Evolutionary conservation across 2,113 vertebrate genomes (phyloP).

Genomic region (Pheucticus melanocephalus): DNA sequence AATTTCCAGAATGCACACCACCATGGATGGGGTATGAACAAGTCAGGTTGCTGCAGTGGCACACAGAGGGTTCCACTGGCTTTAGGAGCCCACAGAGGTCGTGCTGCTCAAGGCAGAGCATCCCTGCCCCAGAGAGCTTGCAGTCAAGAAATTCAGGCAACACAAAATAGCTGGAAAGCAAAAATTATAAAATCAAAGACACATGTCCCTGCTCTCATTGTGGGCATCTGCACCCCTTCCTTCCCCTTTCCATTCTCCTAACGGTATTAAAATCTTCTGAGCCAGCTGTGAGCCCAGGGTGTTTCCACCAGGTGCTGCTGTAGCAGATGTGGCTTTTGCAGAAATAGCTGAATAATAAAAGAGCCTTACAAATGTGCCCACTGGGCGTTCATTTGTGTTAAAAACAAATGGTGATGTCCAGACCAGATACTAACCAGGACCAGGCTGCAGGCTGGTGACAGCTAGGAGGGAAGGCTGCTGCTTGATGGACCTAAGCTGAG

Average conservation of each 20-base stretch:
- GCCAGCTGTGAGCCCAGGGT: neutral
- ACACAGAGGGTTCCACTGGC: neutral
- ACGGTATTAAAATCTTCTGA: neutral
- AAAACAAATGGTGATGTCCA: neutral
- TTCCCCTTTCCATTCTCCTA: neutral
- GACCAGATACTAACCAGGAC: neutral
- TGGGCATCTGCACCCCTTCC: neutral
- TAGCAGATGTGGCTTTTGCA: neutral
- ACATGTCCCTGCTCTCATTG: accelerated
- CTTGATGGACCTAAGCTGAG: neutral
- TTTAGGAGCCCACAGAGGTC: neutral
- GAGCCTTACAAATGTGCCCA: neutral
- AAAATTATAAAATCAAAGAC: neutral
- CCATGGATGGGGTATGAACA: neutral
- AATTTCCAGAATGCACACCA: neutral
- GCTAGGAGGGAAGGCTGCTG: neutral
- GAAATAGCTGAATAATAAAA: neutral
- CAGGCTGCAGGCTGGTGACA: neutral
- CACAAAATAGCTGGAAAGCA: neutral
- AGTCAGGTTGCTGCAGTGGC: neutral
- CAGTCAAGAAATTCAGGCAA: neutral
- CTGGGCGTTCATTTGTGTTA: neutral
- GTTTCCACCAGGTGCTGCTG: neutral
- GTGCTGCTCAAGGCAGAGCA: neutral
- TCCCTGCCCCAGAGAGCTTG: neutral